Base-by-base conservation (phyloP, 2,888 invertebrate genomes). In the Amitus sp. region DNA sequence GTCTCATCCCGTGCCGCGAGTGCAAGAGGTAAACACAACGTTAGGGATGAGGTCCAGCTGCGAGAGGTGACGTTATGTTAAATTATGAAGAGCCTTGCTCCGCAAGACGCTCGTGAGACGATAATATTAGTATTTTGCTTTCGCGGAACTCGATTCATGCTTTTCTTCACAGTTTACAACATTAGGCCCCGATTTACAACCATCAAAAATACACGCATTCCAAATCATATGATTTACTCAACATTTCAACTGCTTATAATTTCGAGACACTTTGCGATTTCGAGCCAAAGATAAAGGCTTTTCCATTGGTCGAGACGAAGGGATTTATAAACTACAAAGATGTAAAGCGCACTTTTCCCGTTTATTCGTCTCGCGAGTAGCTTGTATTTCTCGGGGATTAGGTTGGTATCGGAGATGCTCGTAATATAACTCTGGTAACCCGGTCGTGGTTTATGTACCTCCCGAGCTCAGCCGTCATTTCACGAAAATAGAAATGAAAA, bases 21-120 rank as follows among this genome's bases (percentile, higher is more conserved):
- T 37, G 30, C 37, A 37, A 49, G 63, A 59, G 46, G 59, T 48
- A 63, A 63, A 63, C 59, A 54, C 20, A n/a, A 19, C n/a, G 33
- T 37, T 40, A n/a, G 47, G 59, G 48, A 55, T 42, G 52, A 52
- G 52, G 59, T 52, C 52, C 59, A 59, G 52, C 51, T 59, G 62
- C 55, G 48, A 19, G 42, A 46, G 23, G 40, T 19, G 19, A 42
- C 53, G 56, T 48, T 45, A 27, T 33, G 53, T 46, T 37, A 55
- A 58, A 17, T 52, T 12, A 18, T 19, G 34, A 47, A 47, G 34
- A 34, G 34, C 6, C 34, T 34, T n/a, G n/a, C 12, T 30, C 18
- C 7, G 30, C 17, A 30, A 15, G 58, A 54, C 54, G 45, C 20
- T 51, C n/a, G 47, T 19, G 39, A 39, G 39, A 39, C 12, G 39